A percentile compares a stretch with the other conserved stretches of the same genome.
Conservation (phyloP, 2,888 invertebrate genomes). For the Siphonodentalium dalli region DNA sequence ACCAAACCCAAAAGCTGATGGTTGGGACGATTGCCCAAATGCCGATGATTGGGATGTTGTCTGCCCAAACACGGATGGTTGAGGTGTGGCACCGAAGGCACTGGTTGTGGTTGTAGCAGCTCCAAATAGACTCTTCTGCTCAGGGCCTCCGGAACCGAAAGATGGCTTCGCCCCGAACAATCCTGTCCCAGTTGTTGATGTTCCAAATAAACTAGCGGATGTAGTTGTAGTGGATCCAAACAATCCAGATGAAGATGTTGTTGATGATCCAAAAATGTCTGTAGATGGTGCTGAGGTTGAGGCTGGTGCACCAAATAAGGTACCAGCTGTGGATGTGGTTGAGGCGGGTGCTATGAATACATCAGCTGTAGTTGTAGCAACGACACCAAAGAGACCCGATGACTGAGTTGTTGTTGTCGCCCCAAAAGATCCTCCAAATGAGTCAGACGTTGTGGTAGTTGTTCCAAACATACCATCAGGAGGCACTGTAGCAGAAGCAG, state of each 20-base stretch:
- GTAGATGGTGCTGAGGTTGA: not conserved
- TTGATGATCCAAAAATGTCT: constrained; percentile 3
- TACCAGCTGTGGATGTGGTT: constrained; percentile 8
- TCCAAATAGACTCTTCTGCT: too few species aligned
- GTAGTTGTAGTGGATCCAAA: constrained; percentile 11
- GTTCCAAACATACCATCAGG: constrained; percentile 14
- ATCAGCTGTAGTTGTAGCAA: constrained; percentile 20
- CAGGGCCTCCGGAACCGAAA: too few species aligned
- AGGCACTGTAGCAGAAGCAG: constrained; percentile 12
- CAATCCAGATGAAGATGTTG: constrained; percentile 8
- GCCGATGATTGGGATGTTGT: constrained; percentile 1
- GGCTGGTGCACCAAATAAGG: constrained; percentile 20
- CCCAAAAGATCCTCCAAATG: constrained; percentile 1
- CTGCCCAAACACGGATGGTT: not conserved
- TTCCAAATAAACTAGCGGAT: constrained; percentile 3
- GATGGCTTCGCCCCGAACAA: too few species aligned
- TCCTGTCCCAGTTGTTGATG: not conserved
- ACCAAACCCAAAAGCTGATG: constrained; percentile 14
- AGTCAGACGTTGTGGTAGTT: not conserved
- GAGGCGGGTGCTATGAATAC: constrained; percentile 29
- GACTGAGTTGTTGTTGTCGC: constrained; percentile 8
- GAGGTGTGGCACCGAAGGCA: not conserved
- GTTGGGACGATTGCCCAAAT: not conserved
- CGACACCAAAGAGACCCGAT: constrained; percentile 6
- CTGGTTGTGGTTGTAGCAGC: constrained; percentile 3